phyloP scores from a whole-genome alignment of 1,140 invertebrate genomes.

The Scaptomyza montana region DNA sequence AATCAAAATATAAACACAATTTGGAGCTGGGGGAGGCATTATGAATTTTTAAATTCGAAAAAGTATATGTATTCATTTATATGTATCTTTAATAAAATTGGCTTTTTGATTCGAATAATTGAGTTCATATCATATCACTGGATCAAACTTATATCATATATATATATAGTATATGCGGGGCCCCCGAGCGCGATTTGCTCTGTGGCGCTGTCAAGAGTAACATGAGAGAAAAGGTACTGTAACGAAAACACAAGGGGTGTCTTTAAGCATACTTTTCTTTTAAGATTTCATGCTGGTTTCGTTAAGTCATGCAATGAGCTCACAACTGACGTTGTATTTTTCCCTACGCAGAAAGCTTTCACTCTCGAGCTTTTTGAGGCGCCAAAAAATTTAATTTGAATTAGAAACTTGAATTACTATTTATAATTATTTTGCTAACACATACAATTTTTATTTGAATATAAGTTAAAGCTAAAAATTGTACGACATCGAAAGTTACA shows the following conservation, averaged over 20 bases:
- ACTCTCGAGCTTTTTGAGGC: conserved; percentile 24
- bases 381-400: conserved; percentile 14
- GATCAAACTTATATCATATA: too few species aligned
- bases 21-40: too few species aligned
- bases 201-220: too few species aligned
- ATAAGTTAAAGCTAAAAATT: conserved; percentile 72
- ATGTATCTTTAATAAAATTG: too few species aligned
- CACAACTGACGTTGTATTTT: conserved; percentile 23
- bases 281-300: not conserved
- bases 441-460: conserved; percentile 74
- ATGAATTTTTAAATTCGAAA: too few species aligned
- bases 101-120: too few species aligned
- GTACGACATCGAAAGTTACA: conserved; percentile 76
- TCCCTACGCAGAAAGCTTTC: conserved; percentile 33
- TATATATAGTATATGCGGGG: too few species aligned
- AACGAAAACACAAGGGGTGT: conserved; percentile 9
- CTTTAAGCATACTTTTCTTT: not conserved
- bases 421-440: conserved; percentile 54
- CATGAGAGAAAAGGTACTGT: too few species aligned
- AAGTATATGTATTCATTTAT: too few species aligned
- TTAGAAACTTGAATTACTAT: conserved; percentile 14
- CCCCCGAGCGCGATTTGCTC: too few species aligned
- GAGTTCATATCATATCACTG: too few species aligned
- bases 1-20: too few species aligned
- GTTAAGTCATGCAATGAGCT: conserved; percentile 41